These are phyloP conservation scores for Steinernema khuongi DNA, from an alignment of 1,140 invertebrate genomes.

Conservation along the genomic window DNA sequence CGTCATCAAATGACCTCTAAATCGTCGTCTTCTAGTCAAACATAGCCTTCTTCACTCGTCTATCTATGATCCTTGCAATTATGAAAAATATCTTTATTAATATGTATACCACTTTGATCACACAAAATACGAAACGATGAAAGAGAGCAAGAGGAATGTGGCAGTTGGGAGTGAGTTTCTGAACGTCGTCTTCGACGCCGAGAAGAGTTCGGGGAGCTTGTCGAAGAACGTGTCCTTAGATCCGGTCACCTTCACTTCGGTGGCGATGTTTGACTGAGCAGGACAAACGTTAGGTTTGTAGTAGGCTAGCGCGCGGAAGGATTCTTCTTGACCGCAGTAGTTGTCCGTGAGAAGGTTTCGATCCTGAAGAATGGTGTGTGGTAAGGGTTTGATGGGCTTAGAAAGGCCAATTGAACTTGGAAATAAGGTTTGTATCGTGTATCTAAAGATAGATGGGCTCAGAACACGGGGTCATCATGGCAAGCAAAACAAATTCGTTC, in stretches of 20 bases:
- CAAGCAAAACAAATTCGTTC: too few species aligned
- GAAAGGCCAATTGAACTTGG: too few species aligned
- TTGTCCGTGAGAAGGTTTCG: constrained; percentile 38
- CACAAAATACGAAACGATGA: not conserved
- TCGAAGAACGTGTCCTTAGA: not conserved
- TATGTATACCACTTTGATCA: not conserved
- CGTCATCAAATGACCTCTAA: too few species aligned
- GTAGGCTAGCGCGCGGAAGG: constrained; percentile 45
- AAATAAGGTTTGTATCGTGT: too few species aligned
- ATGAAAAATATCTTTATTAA: not conserved
- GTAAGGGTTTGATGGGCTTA: constrained; percentile 10
- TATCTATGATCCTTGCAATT: not conserved
- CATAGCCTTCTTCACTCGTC: too few species aligned
- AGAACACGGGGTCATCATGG: too few species aligned
- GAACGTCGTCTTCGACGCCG: not conserved
- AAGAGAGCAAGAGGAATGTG: not conserved
- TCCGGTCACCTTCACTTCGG: not conserved
- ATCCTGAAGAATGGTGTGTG: constrained; percentile 21
- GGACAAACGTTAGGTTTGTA: constrained; percentile 34
- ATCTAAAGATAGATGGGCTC: too few species aligned
- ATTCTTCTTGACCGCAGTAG: constrained; percentile 46
- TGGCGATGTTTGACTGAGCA: not conserved
- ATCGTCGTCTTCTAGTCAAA: too few species aligned
- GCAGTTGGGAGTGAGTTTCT: constrained; percentile 1
- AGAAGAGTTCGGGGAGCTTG: not conserved